Conservation (phyloP, 2,797 vertebrate species). For the Anomalospiza imberbis region DNA sequence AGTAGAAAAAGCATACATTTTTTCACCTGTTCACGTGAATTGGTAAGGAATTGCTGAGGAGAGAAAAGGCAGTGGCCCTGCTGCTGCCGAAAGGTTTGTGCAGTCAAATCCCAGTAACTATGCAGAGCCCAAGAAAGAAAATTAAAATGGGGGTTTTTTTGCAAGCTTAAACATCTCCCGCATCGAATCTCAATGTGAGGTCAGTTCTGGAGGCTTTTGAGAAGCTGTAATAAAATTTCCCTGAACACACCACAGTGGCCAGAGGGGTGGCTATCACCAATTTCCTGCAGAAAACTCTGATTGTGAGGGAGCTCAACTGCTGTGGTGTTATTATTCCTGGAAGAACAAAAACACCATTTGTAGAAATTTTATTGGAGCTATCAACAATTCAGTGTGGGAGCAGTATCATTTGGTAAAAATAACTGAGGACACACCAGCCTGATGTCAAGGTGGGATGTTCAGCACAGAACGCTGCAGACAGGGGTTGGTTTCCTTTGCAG, state of each 20-base stretch:
- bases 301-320: neutral
- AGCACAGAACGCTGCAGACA: accelerated
- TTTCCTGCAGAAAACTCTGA: neutral
- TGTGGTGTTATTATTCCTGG: neutral
- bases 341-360: neutral
- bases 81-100: neutral
- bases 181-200: neutral
- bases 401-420: neutral
- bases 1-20: neutral
- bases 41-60: neutral
- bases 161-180: neutral
- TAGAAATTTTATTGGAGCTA: neutral
- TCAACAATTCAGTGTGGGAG: neutral
- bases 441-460: neutral
- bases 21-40: neutral
- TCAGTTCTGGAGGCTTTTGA: neutral
- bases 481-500: neutral
- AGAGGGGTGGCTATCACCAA: neutral
- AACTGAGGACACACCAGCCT: neutral
- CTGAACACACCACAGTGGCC: neutral
- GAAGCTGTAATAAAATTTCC: neutral
- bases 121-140: neutral
- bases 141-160: accelerated
- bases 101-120: neutral
- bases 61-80: neutral